These are phyloP conservation scores for Maniola jurtina DNA, from an alignment of 1,140 invertebrate species.

Conservation along the genomic window DNA sequence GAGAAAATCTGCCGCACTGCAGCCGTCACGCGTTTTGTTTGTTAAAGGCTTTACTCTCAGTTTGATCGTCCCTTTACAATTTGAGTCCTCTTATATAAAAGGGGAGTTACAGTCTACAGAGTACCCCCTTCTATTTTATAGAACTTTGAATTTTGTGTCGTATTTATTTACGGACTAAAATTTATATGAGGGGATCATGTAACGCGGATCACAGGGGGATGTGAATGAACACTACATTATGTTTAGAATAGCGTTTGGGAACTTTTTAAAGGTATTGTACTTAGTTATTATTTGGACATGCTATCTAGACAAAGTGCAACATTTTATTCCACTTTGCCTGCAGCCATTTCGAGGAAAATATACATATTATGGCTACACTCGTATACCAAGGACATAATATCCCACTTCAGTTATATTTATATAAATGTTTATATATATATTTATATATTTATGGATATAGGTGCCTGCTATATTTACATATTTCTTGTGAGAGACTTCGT, in stretches of 20 bases:
- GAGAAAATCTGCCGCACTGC: no score
- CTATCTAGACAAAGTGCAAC: background rate
- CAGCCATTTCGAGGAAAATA: no score
- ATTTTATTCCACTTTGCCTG: no score
- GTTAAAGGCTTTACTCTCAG: slow-evolving; percentile 42
- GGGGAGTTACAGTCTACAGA: slow-evolving; percentile 25
- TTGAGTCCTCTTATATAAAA: slow-evolving; percentile 51
- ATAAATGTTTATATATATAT: no score
- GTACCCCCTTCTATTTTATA: background rate
- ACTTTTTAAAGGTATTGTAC: slow-evolving; percentile 31
- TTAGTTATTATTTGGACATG: slow-evolving; percentile 25
- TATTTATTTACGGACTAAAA: background rate
- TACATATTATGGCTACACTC: no score
- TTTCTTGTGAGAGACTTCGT: no score
- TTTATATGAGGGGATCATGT: slow-evolving; percentile 18
- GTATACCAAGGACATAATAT: no score
- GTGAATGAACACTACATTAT: slow-evolving; percentile 39
- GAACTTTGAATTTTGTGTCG: background rate
- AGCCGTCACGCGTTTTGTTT: no score
- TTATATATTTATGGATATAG: no score
- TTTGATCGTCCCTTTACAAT: slow-evolving; percentile 56
- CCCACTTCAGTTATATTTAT: no score
- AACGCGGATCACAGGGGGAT: slow-evolving; percentile 44
- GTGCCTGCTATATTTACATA: no score
- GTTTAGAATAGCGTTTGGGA: slow-evolving; percentile 35